These are phyloP conservation scores for Coptodon bakossiorum DNA, from an alignment of 2,113 vertebrate species.

Conservation along the genomic window DNA sequence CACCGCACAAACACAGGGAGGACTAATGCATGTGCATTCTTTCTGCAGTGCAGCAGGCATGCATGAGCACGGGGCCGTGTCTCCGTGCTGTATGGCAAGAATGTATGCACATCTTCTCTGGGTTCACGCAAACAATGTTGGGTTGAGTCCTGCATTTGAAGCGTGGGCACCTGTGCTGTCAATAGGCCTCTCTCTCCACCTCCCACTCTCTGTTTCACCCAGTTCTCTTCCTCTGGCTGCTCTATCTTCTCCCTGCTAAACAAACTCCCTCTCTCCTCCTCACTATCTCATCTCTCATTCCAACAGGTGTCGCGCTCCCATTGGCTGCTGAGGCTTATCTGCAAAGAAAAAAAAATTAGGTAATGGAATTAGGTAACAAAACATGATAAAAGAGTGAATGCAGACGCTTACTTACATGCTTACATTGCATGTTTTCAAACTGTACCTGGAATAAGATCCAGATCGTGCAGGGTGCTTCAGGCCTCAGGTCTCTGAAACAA, in stretches of 20 bases:
- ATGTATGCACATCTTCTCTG: neutral
- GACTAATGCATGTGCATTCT: conserved; percentile 12
- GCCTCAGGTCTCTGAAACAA: neutral
- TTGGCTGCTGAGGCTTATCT: neutral
- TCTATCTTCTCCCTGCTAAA: neutral
- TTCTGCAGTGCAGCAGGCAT: neutral
- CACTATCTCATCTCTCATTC: neutral
- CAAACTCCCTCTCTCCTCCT: neutral
- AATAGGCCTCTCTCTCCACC: neutral
- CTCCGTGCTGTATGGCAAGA: neutral
- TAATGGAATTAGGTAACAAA: neutral
- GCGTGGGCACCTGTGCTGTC: conserved; percentile 35
- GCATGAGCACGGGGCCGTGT: neutral
- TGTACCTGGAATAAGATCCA: neutral
- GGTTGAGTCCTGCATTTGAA: conserved; percentile 9
- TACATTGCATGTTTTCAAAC: neutral
- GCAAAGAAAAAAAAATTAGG: neutral
- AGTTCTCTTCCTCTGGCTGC: neutral
- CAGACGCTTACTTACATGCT: neutral
- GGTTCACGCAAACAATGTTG: neutral
- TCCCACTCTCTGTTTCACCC: neutral
- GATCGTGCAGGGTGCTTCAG: neutral
- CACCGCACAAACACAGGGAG: neutral
- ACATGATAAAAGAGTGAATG: neutral
- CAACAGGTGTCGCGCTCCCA: neutral